Conservation (phyloP, 2,888 invertebrate species). For the Trissoscelio sp. region DNA sequence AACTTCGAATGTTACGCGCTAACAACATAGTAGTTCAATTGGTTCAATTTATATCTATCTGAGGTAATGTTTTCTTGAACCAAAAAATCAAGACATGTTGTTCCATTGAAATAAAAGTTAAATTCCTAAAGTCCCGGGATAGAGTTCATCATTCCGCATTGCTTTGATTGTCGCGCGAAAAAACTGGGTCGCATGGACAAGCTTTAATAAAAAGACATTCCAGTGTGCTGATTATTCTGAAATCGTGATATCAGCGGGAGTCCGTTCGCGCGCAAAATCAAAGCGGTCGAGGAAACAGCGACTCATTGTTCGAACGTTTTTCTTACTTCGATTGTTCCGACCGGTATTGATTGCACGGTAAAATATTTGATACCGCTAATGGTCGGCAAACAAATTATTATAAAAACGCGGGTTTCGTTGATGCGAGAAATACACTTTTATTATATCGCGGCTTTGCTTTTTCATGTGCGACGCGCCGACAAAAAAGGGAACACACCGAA, state of each 20-base stretch:
- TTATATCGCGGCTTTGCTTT: conserved; percentile 23
- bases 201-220: conserved; percentile 22
- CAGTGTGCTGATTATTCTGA: conserved; percentile 24
- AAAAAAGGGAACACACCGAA: conserved; percentile 25
- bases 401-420: conserved; percentile 35
- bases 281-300: conserved; percentile 25
- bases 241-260: conserved; percentile 5
- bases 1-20: too few relatives aligned
- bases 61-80: too few relatives aligned
- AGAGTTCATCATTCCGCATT: conserved; percentile 13
- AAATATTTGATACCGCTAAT: conserved; percentile 52
- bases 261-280: background rate
- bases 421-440: conserved; percentile 30
- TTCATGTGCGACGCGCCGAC: background rate
- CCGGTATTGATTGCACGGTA: conserved; percentile 24
- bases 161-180: conserved; percentile 9
- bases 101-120: conserved; percentile 27
- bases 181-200: background rate
- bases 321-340: conserved; percentile 33
- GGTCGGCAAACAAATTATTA: conserved; percentile 33
- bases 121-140: conserved; percentile 13
- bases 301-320: conserved; percentile 33
- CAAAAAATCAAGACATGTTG: too few relatives aligned
- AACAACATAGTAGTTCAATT: too few relatives aligned
- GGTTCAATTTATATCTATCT: too few relatives aligned